phyloP scores from a whole-genome alignment of 2,113 vertebrate species.

The Myiozetetes cayanensis region DNA sequence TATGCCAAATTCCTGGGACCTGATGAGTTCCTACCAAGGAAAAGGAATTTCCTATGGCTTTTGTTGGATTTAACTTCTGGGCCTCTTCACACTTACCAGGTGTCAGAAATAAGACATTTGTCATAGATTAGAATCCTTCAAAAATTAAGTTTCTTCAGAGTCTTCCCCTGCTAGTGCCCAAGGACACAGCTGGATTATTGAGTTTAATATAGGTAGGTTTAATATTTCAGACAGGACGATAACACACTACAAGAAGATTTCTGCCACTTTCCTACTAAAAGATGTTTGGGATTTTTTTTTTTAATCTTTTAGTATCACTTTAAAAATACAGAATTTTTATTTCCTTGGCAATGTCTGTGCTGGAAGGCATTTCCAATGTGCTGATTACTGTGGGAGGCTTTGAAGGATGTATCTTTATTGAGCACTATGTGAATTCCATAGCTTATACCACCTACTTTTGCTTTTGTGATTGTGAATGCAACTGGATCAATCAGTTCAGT shows the following conservation, averaged over 20 bases:
- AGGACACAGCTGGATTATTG: background rate
- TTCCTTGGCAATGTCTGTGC: background rate
- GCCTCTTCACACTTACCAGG: background rate
- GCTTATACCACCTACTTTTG: background rate
- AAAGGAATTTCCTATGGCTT: background rate
- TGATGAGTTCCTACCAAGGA: background rate
- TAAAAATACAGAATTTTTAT: background rate
- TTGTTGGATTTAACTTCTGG: background rate
- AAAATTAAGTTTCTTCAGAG: background rate
- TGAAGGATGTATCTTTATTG: background rate
- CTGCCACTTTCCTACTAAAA: background rate
- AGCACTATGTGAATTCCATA: background rate
- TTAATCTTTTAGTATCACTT: background rate
- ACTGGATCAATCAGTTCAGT: background rate
- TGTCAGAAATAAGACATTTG: background rate
- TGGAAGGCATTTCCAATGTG: background rate
- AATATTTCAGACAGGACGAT: background rate
- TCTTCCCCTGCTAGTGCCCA: background rate
- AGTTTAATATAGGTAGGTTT: background rate
- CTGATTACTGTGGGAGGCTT: background rate
- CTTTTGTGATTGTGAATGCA: background rate
- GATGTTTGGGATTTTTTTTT: background rate
- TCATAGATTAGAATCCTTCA: background rate
- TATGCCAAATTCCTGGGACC: background rate
- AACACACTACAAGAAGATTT: background rate